Percentiles rank a stretch among this genome's conserved stretches.
phyloP scores from a whole-genome alignment of 2,797 vertebrate species.

The Champsocephalus esox region DNA sequence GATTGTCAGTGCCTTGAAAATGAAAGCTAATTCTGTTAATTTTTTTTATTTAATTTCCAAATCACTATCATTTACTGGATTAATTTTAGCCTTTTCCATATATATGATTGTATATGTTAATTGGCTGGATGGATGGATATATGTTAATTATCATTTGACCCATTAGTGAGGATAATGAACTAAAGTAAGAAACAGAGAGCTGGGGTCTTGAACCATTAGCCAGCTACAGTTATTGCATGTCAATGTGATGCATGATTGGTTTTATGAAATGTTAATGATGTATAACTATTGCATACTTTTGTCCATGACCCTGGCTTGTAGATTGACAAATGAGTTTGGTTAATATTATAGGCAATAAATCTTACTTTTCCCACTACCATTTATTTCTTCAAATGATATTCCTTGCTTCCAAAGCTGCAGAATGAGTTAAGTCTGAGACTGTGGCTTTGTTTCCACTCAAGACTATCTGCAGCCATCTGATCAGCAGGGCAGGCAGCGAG shows the following conservation, averaged over 20 bases:
- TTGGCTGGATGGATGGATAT: too few species aligned
- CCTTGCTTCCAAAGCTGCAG: conserved; percentile 5
- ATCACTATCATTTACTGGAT: background rate
- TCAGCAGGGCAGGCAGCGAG: conserved; percentile 34
- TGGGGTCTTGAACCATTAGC: background rate
- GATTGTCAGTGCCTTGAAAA: background rate
- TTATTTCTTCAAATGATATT: background rate
- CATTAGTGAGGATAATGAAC: background rate
- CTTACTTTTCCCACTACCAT: conserved; percentile 13
- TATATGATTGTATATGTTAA: background rate
- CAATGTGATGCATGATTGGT: conserved; percentile 12
- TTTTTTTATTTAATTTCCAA: background rate
- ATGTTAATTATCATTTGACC: background rate
- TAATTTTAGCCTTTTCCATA: background rate
- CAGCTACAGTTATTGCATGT: background rate
- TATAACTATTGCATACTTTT: conserved; percentile 10
- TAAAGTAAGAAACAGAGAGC: background rate
- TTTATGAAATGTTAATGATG: conserved; percentile 9
- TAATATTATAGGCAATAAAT: conserved; percentile 6
- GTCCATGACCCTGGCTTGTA: background rate
- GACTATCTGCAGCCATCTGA: conserved; percentile 40
- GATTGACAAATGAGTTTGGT: conserved; percentile 11
- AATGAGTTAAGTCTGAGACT: conserved; percentile 21
- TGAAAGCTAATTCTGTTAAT: background rate
- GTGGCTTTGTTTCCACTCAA: conserved; percentile 36